These are phyloP conservation scores for Protomyctophum bolini DNA, from an alignment of 2,113 vertebrate species.

Conservation along the genomic window DNA sequence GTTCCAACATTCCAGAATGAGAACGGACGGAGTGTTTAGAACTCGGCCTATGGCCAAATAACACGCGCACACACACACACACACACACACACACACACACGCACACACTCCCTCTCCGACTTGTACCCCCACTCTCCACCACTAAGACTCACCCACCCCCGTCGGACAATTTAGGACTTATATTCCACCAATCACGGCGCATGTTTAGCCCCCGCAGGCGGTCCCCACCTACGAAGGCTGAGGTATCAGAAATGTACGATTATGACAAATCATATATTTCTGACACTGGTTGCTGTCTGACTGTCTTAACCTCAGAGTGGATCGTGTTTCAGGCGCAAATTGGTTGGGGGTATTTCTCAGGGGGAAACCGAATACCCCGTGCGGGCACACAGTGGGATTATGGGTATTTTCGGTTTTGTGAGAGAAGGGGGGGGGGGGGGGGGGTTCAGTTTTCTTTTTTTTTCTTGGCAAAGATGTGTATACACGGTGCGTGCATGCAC, in stretches of 20 bases:
- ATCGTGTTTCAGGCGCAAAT: slow-evolving; percentile 41
- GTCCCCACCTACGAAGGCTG: slow-evolving; percentile 2
- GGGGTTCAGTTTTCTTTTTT: slow-evolving; percentile 45
- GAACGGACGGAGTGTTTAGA: slow-evolving; percentile 3
- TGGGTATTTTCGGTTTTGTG: slow-evolving; percentile 49
- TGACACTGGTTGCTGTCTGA: slow-evolving; percentile 23
- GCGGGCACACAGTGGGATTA: slow-evolving; percentile 53
- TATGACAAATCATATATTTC: slow-evolving; percentile 49
- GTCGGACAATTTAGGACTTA: background rate
- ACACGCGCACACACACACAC: too few species aligned
- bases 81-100: too few species aligned
- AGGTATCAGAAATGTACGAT: slow-evolving; percentile 8
- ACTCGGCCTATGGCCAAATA: background rate
- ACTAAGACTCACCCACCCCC: slow-evolving; percentile 1
- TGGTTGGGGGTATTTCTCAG: slow-evolving; percentile 16
- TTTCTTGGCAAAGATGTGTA: slow-evolving; percentile 27
- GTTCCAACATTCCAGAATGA: background rate
- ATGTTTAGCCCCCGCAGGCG: background rate
- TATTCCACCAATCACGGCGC: slow-evolving; percentile 18
- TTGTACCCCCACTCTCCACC: too few species aligned
- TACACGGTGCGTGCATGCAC: background rate
- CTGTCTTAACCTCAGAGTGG: slow-evolving; percentile 35
- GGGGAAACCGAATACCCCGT: slow-evolving; percentile 51
- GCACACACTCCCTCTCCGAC: too few species aligned
- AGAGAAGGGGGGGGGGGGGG: background rate